A percentile compares a stretch with the other conserved stretches of the same genome.
Evolutionary conservation across 1,140 invertebrate genomes (phyloP).

Genomic region (Oncopodura yosiiana): DNA sequence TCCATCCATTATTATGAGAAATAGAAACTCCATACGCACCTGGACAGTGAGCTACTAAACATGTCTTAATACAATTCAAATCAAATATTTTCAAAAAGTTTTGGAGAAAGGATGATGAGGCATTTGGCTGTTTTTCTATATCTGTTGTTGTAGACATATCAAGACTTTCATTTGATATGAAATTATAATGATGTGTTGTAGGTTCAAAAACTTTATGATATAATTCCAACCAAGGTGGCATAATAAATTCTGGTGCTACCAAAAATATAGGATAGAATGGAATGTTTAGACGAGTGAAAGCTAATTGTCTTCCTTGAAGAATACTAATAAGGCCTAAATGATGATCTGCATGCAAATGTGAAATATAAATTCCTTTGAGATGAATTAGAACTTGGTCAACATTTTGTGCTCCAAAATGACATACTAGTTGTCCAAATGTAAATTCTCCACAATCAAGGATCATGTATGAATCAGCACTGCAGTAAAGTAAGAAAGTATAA

Average conservation of each 20-base stretch:
- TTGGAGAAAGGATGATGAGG: slow-evolving; percentile 15
- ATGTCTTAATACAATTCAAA: too few species aligned
- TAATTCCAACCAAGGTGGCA: slow-evolving; percentile 58
- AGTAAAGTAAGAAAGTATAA: too few species aligned
- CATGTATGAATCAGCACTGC: slow-evolving; percentile 56
- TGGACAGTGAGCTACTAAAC: too few species aligned
- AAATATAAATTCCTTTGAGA: slow-evolving; percentile 68
- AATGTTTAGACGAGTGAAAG: slow-evolving; percentile 23
- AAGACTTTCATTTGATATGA: slow-evolving; percentile 50
- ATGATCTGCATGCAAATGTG: slow-evolving; percentile 91
- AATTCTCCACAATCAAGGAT: slow-evolving; percentile 92
- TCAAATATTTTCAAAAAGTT: too few species aligned
- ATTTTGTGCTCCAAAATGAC: slow-evolving; percentile 64
- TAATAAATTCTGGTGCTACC: slow-evolving; percentile 66
- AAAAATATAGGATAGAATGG: slow-evolving; percentile 45
- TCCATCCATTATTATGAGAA: slow-evolving; percentile 40
- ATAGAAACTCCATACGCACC: too few species aligned
- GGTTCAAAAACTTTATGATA: slow-evolving; percentile 62
- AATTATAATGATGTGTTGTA: slow-evolving; percentile 48
- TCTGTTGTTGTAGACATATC: neutral
- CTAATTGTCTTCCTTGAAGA: slow-evolving; percentile 39
- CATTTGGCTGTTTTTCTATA: neutral
- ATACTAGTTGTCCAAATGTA: slow-evolving; percentile 70
- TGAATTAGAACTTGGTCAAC: slow-evolving; percentile 52
- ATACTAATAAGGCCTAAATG: slow-evolving; percentile 68